phyloP scores from a whole-genome alignment of 1,140 invertebrate species.

The Drosophila funebris region DNA sequence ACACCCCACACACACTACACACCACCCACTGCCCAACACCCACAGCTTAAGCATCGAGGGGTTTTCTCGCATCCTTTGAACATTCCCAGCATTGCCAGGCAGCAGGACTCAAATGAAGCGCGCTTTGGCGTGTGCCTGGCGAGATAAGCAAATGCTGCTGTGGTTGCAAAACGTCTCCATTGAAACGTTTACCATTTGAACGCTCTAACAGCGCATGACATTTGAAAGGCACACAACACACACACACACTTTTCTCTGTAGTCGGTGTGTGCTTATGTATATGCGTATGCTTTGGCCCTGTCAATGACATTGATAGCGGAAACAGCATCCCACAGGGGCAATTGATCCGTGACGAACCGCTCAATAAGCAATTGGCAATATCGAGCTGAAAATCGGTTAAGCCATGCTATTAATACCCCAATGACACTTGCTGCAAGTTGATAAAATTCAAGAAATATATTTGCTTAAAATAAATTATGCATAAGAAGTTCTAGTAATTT shows the following conservation, averaged over 20 bases:
- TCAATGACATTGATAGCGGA: constrained; percentile 67
- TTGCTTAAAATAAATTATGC: background rate
- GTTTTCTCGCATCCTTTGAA: constrained; percentile 61
- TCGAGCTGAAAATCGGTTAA: constrained; percentile 38
- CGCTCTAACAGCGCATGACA: constrained; percentile 76
- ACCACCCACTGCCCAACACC: no score
- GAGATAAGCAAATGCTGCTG: constrained; percentile 72
- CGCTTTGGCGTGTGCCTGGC: constrained; percentile 62
- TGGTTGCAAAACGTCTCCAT: constrained; percentile 60
- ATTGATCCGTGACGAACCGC: constrained; percentile 57
- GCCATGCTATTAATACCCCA: background rate
- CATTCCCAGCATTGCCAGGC: constrained; percentile 28
- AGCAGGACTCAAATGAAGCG: constrained; percentile 69
- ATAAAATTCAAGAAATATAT: background rate
- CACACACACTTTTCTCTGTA: background rate
- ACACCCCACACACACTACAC: no score
- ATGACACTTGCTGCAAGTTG: constrained; percentile 15
- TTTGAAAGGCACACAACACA: constrained; percentile 58
- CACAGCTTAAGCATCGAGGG: constrained; percentile 6
- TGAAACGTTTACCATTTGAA: constrained; percentile 68
- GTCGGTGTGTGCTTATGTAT: background rate
- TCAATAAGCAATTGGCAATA: constrained; percentile 38
- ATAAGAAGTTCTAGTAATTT: background rate
- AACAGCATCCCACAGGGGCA: constrained; percentile 28
- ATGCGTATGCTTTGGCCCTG: constrained; percentile 19